Conservation (phyloP, 2,888 invertebrate genomes). For the Hirtodrosophila confusa region DNA sequence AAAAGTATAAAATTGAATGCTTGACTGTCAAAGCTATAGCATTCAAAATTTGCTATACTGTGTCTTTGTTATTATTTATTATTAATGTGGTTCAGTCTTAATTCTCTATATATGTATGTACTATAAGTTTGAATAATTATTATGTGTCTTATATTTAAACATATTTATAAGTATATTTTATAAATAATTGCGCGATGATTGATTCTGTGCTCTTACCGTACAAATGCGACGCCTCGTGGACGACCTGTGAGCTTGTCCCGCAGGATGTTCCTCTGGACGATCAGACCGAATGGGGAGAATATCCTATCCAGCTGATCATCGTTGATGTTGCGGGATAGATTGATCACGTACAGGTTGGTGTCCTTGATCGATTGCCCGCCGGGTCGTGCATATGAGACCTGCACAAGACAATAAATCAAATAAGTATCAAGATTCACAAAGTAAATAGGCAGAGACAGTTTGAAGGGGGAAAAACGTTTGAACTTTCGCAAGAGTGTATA, state of each 20-base stretch:
- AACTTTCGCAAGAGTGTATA: too few relatives aligned
- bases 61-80: too few relatives aligned
- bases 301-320: conserved; percentile 93
- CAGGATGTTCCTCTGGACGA: conserved; percentile 95
- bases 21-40: too few relatives aligned
- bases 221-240: conserved; percentile 96
- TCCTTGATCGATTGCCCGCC: conserved; percentile 96
- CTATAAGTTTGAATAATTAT: too few relatives aligned
- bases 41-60: too few relatives aligned
- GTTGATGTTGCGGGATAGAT: conserved; percentile 93
- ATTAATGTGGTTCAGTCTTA: too few relatives aligned
- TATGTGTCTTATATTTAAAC: too few relatives aligned
- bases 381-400: conserved; percentile 95
- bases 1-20: too few relatives aligned
- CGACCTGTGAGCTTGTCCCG: conserved; percentile 94
- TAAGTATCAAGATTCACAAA: conserved; percentile 1
- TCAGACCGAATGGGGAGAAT: conserved; percentile 94
- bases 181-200: too few relatives aligned
- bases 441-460: not conserved
- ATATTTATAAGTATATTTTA: too few relatives aligned
- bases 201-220: conserved; percentile 86
- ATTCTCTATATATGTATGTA: too few relatives aligned
- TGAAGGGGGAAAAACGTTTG: not conserved
- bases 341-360: conserved; percentile 96
- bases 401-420: not conserved